Conservation (phyloP, 2,888 invertebrate species). For the Nomada goodeniana region DNA sequence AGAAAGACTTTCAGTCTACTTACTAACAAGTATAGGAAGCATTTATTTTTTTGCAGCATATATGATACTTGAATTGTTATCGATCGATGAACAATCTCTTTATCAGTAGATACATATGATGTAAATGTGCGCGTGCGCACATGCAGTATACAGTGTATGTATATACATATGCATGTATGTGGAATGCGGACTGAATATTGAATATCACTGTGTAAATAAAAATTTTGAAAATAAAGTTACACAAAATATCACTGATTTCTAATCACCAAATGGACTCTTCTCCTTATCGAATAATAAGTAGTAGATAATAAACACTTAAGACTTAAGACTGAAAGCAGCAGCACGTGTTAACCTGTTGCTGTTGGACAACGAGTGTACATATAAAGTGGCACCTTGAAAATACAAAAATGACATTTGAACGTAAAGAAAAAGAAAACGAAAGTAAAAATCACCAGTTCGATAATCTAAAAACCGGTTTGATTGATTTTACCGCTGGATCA, state of each 20-base stretch:
- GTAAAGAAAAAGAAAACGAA: constrained; percentile 27
- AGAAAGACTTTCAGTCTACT: no score
- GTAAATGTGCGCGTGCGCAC: constrained; percentile 18
- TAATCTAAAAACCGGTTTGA: constrained; percentile 88
- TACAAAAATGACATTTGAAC: constrained; percentile 68
- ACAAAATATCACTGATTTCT: constrained; percentile 3
- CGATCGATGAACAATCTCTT: constrained; percentile 34
- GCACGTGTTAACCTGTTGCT: constrained; percentile 41
- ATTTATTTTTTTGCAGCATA: not conserved
- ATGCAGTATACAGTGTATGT: not conserved
- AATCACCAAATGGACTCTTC: constrained; percentile 16
- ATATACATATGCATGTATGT: not conserved
- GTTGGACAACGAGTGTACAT: not conserved
- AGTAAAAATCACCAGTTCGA: constrained; percentile 69
- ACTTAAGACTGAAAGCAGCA: not conserved
- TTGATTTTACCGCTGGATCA: constrained; percentile 93
- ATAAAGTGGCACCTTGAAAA: not conserved
- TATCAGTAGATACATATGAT: constrained; percentile 8
- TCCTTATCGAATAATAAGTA: constrained; percentile 8
- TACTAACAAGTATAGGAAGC: no score
- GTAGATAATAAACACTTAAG: constrained; percentile 7
- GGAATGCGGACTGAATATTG: not conserved
- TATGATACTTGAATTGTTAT: constrained; percentile 9
- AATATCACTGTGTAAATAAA: constrained; percentile 45
- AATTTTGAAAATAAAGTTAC: constrained; percentile 5